Conservation (phyloP, 2,113 vertebrate genomes). For the Gasterosteus aculeatus region DNA sequence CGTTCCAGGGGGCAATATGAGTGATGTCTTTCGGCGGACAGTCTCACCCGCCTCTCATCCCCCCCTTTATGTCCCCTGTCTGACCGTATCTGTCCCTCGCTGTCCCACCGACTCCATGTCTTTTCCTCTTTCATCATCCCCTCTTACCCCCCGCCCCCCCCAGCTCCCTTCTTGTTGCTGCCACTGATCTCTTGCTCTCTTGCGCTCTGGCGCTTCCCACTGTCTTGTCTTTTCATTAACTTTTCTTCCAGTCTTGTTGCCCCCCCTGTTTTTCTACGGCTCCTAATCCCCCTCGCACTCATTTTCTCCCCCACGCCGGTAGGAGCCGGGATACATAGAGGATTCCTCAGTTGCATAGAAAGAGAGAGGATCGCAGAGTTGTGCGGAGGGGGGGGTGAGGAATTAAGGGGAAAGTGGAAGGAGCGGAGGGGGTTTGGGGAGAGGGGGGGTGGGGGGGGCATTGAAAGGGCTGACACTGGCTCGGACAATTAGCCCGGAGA, state of each 20-base stretch:
- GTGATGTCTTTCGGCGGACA: slow-evolving; percentile 28
- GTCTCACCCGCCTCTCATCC: slow-evolving; percentile 5
- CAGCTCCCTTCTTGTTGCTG: not conserved
- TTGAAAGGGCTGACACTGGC: slow-evolving; percentile 83
- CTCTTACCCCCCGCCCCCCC: not conserved
- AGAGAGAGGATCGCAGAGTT: slow-evolving; percentile 40
- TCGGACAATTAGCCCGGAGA: slow-evolving; percentile 83
- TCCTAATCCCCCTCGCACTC: not conserved
- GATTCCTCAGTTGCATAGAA: slow-evolving; percentile 57
- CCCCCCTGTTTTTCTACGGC: not conserved
- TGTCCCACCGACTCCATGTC: slow-evolving; percentile 14
- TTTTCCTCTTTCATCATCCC: slow-evolving; percentile 24
- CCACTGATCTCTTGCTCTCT: slow-evolving; percentile 24
- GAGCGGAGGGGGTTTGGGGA: not conserved
- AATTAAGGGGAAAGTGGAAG: not conserved
- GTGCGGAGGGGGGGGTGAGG: slow-evolving; percentile 35
- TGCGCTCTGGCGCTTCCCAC: slow-evolving; percentile 18
- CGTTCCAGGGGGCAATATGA: slow-evolving; percentile 24
- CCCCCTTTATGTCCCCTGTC: slow-evolving; percentile 25
- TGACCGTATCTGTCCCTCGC: slow-evolving; percentile 27
- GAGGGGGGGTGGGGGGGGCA: slow-evolving; percentile 60
- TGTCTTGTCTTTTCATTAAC: slow-evolving; percentile 37
- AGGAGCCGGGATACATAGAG: slow-evolving; percentile 44
- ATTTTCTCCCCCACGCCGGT: slow-evolving; percentile 18
- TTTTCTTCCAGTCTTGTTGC: slow-evolving; percentile 24